phyloP scores from a whole-genome alignment of 2,113 vertebrate species.

The Cercopithecus mona region DNA sequence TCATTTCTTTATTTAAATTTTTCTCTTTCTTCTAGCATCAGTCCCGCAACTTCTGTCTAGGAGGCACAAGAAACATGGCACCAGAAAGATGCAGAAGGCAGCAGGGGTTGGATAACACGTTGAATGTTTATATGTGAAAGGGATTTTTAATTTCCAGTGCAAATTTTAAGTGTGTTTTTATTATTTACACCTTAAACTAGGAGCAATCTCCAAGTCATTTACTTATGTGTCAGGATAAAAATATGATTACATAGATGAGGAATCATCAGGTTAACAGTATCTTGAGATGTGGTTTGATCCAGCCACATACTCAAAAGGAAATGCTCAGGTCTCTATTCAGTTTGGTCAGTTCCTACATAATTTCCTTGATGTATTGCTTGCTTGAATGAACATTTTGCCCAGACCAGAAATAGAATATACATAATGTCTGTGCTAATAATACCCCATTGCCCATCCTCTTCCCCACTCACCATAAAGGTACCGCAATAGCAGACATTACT shows the following conservation, averaged over 20 bases:
- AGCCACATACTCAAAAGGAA: neutral
- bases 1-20: neutral
- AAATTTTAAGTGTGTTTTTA: neutral
- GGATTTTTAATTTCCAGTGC: neutral
- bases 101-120: no score
- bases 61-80: neutral
- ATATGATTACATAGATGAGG: neutral
- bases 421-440: neutral
- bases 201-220: neutral
- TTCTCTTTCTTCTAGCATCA: neutral
- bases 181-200: neutral
- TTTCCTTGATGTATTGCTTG: neutral
- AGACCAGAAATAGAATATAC: neutral
- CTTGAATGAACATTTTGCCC: constrained; percentile 2
- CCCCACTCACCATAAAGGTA: neutral
- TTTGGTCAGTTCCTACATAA: neutral
- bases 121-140: neutral
- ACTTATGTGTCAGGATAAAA: neutral
- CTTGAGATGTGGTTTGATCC: neutral
- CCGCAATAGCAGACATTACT: neutral
- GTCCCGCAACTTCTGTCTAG: neutral
- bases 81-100: neutral
- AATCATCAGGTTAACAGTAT: neutral
- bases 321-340: neutral
- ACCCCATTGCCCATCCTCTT: neutral